A percentile compares a stretch with the other conserved stretches of the same genome.
phyloP scores from a whole-genome alignment of 2,113 vertebrate genomes.

The Melanotaenia duboulayi region DNA sequence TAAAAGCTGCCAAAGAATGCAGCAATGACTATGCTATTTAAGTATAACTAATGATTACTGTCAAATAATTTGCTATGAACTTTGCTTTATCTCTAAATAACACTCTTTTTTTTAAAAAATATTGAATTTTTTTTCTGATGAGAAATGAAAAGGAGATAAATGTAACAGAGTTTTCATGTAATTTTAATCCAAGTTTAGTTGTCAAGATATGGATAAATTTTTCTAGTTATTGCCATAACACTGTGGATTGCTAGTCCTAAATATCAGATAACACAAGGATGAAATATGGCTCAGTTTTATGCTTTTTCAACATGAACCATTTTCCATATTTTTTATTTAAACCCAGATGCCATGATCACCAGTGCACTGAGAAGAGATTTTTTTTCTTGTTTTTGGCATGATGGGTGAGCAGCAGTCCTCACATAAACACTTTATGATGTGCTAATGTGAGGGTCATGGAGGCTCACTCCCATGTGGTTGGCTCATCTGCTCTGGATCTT shows the following conservation, averaged over 20 bases:
- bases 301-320: background rate
- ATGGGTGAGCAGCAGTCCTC: slow-evolving; percentile 9
- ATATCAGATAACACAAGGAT: background rate
- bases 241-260: background rate
- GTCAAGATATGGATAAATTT: too few relatives aligned
- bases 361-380: background rate
- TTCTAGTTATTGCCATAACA: background rate
- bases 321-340: background rate
- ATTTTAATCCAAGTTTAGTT: background rate
- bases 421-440: background rate
- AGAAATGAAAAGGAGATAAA: too few relatives aligned
- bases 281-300: background rate
- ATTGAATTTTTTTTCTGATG: too few relatives aligned
- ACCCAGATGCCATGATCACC: background rate
- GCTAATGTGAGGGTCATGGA: slow-evolving; percentile 3
- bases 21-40: too few relatives aligned
- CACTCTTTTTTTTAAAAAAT: too few relatives aligned
- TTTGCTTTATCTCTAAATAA: too few relatives aligned
- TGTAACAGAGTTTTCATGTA: background rate
- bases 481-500: slow-evolving; percentile 11
- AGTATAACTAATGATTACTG: too few relatives aligned
- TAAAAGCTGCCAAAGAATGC: too few relatives aligned
- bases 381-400: slow-evolving; percentile 21
- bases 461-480: background rate
- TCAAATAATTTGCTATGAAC: too few relatives aligned